A percentile compares a stretch with the other conserved stretches of the same genome.
These are phyloP conservation scores for Drosophila tanythrix DNA, from an alignment of 2,888 invertebrate species.

Conservation along the genomic window DNA sequence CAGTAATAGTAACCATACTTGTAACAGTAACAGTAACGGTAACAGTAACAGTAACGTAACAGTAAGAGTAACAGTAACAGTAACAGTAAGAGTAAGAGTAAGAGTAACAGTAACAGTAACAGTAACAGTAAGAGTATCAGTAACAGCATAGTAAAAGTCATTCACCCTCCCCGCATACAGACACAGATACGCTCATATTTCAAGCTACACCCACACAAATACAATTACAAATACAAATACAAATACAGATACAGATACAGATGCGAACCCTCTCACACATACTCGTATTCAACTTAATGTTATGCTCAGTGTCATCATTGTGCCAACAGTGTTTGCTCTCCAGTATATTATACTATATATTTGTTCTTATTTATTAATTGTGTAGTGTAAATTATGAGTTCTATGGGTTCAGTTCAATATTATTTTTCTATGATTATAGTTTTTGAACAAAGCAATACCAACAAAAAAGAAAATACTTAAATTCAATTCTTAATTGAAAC, in stretches of 20 bases:
- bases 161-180: constrained; percentile 44
- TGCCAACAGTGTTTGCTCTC: constrained; percentile 76
- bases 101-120: constrained; percentile 18
- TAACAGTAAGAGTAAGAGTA: constrained; percentile 18
- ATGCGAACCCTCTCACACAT: constrained; percentile 53
- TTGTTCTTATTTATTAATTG: constrained; percentile 36
- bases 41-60: constrained; percentile 36
- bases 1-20: constrained; percentile 10
- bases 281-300: constrained; percentile 58
- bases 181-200: constrained; percentile 63
- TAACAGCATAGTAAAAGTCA: constrained; percentile 55
- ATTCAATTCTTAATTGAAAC: constrained; percentile 79
- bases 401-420: constrained; percentile 46
- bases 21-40: constrained; percentile 23
- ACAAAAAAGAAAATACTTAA: constrained; percentile 55
- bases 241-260: constrained; percentile 46
- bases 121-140: constrained; percentile 35
- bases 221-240: constrained; percentile 47
- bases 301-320: constrained; percentile 71
- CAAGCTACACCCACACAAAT: constrained; percentile 48
- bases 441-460: constrained; percentile 61
- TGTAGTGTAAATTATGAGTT: constrained; percentile 26
- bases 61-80: constrained; percentile 15
- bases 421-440: constrained; percentile 39
- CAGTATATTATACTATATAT: constrained; percentile 47